Evolutionary conservation across 2,888 invertebrate species (phyloP).

Genomic region (Pocota personata): DNA sequence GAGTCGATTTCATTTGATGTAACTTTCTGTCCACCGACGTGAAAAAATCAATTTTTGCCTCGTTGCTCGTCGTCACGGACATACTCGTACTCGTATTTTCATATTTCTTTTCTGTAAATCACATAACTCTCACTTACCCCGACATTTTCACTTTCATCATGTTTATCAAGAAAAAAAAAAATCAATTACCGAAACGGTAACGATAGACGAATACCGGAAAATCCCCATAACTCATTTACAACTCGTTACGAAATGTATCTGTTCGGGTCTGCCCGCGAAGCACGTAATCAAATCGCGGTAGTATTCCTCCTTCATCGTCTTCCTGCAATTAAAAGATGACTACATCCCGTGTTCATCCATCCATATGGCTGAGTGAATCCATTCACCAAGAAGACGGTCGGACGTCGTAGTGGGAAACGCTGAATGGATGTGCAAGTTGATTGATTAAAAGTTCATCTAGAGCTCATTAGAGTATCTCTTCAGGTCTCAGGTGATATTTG

Average conservation of each 20-base stretch:
- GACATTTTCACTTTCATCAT: conserved; percentile 19
- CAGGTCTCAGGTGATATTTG: conserved; percentile 46
- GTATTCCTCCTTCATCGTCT: conserved; percentile 33
- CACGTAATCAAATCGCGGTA: conserved; percentile 36
- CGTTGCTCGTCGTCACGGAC: conserved; percentile 1
- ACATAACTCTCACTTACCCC: conserved; percentile 25
- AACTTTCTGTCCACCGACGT: neutral
- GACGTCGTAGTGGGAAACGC: neutral
- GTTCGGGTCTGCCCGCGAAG: neutral
- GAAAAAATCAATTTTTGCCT: conserved; percentile 48
- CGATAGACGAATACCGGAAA: conserved; percentile 30
- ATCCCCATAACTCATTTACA: conserved; percentile 46
- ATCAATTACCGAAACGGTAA: conserved; percentile 58
- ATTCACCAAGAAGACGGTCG: neutral
- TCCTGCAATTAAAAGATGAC: conserved; percentile 22
- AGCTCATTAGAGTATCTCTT: conserved; percentile 29
- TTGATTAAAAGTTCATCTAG: conserved; percentile 53
- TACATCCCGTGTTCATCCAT: neutral
- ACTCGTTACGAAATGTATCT: conserved; percentile 36
- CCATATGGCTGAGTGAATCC: neutral
- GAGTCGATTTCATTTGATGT: conserved; percentile 6
- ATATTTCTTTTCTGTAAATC: neutral
- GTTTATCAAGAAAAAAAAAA: neutral
- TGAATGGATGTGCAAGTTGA: conserved; percentile 13
- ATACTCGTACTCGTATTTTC: no score